Evolutionary conservation across 1,140 invertebrate genomes (phyloP).

Genomic region (Drosophila pseudoobscura): DNA sequence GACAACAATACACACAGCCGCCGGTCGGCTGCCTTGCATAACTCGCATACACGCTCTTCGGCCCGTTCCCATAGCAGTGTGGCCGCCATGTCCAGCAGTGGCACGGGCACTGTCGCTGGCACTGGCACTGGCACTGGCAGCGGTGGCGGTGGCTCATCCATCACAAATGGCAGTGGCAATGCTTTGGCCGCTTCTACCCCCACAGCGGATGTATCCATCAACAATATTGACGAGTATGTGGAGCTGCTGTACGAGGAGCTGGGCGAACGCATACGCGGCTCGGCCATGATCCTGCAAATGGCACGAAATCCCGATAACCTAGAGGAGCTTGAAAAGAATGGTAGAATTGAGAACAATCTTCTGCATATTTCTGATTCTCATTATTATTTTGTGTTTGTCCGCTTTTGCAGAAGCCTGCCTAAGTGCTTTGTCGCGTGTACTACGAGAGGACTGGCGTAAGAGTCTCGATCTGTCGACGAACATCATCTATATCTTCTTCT

Average conservation of each 20-base stretch:
- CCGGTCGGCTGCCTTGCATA: constrained; percentile 61
- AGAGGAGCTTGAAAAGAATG: constrained; percentile 95
- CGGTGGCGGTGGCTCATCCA: constrained; percentile 20
- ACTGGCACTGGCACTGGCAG: constrained; percentile 17
- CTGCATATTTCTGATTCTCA: background rate
- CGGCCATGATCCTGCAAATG: constrained; percentile 94
- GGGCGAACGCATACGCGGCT: constrained; percentile 95
- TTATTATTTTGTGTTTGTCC: no score
- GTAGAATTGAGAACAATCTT: constrained; percentile 83
- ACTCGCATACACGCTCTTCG: constrained; percentile 55
- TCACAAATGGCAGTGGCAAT: constrained; percentile 25
- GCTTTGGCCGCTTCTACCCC: constrained; percentile 32
- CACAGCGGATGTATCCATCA: constrained; percentile 87
- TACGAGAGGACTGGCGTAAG: constrained; percentile 98
- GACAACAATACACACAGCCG: constrained; percentile 74
- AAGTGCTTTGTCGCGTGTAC: constrained; percentile 95
- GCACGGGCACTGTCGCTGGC: constrained; percentile 5
- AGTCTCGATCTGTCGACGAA: constrained; percentile 98
- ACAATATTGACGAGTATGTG: constrained; percentile 96
- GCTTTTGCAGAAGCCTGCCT: constrained; percentile 92
- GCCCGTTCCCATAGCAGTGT: constrained; percentile 55
- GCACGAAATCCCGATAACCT: constrained; percentile 97
- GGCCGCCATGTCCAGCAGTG: constrained; percentile 41
- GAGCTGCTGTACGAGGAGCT: constrained; percentile 98
- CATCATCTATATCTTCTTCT: constrained; percentile 98